A percentile compares a stretch with the other conserved stretches of the same genome.
These are phyloP conservation scores for Pseudomyrmex flavicornis DNA, from an alignment of 1,140 invertebrate species.

Conservation along the genomic window DNA sequence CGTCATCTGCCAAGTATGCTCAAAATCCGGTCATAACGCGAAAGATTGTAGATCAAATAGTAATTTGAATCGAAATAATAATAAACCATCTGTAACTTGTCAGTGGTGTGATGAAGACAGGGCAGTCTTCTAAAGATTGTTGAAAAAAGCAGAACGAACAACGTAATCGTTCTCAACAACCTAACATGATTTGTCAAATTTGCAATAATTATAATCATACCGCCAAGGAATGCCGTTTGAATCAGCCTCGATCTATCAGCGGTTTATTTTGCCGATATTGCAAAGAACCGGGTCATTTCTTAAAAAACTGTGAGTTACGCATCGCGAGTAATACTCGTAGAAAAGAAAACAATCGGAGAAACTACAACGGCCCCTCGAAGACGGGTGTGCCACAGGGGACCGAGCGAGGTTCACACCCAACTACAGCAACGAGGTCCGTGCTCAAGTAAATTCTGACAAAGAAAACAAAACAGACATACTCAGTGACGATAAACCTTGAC, in stretches of 20 bases:
- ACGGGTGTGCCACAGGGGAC: neutral
- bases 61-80: neutral
- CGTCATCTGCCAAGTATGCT: neutral
- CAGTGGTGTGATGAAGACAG: neutral
- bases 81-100: neutral
- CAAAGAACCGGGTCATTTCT: neutral
- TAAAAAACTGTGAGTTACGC: neutral
- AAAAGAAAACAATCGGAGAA: neutral
- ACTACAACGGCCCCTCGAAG: too few relatives aligned
- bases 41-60: neutral
- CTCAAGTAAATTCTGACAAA: too few relatives aligned
- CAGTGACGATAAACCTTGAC: too few relatives aligned
- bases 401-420: too few relatives aligned
- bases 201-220: neutral
- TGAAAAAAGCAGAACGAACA: neutral
- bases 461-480: too few relatives aligned
- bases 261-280: neutral
- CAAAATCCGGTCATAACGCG: neutral
- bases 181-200: neutral
- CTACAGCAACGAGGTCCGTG: too few relatives aligned
- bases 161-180: neutral
- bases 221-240: too few relatives aligned
- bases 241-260: too few relatives aligned
- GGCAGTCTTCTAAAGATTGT: neutral
- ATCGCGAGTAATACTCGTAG: neutral